Base-by-base conservation (phyloP, 2,113 vertebrate genomes). In the Cygnus atratus region DNA sequence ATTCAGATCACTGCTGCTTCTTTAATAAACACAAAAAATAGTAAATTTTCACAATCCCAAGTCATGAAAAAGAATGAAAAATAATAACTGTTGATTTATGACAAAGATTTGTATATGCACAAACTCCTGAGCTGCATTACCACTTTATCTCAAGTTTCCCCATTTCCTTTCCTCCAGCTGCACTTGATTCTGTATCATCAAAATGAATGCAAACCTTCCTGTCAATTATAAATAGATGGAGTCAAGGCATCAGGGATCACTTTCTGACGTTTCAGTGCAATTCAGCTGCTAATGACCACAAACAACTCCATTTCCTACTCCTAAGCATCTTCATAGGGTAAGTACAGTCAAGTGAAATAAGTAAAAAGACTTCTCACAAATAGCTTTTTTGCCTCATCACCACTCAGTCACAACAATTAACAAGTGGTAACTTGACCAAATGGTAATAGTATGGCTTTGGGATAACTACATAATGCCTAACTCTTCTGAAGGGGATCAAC, bases 81-180 rank as follows among this genome's bases (percentile, higher is more conserved):
- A n/a, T 48, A 94, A n/a, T 77, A 68, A 72, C 71, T 70, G 44
- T 39, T 80, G 63, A 93, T 90, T 80, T 91, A 95, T 28, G 29
- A 73, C 44, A 55, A 70, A 89, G 82, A 80, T 73, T 79, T 94
- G 24, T 74, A 71, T 35, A 59, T 9, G 37, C 59, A 93, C 72
- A 67, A 71, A 90, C 55, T 85, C 54, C 59, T 79, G 65, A 44
- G 7, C 37, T 83, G 71, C 59, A 71, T 74, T 90, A 70, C 55
- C 66, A 43, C 75, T 44, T 66, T 8, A 88, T 73, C 63, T 88
- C 82, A 66, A 31, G 71, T 85, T 92, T 90, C 72, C 46, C 52
- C 39, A 67, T 67, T 88, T 90, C 80, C 77, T 59, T 83, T 80
- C 63, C 55, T 77, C 82, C 87, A 96, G 82, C 84, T 92, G 94